Conservation (phyloP, 2,888 invertebrate species). For the Schrankia costaestrigalis region DNA sequence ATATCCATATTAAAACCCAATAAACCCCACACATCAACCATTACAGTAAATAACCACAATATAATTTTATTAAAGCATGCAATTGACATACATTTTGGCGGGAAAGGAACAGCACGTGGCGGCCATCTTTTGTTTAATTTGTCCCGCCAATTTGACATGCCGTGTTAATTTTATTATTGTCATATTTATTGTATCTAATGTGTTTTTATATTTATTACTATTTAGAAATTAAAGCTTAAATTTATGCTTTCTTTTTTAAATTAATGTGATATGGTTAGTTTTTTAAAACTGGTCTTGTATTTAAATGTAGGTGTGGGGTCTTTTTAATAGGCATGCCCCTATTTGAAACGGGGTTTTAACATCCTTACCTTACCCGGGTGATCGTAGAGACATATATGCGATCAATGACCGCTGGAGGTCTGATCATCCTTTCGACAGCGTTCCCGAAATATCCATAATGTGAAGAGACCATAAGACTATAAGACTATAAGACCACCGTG, state of each 20-base stretch:
- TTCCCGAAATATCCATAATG: too few relatives aligned
- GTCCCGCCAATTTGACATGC: slow-evolving; percentile 48
- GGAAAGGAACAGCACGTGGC: slow-evolving; percentile 58
- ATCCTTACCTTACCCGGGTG: too few relatives aligned
- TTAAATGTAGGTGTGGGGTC: too few relatives aligned
- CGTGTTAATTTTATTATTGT: slow-evolving; percentile 16
- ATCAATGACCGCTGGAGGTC: too few relatives aligned
- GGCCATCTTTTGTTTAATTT: slow-evolving; percentile 63
- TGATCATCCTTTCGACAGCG: too few relatives aligned
- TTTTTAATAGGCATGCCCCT: too few relatives aligned
- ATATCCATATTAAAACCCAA: background rate
- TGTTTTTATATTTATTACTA: slow-evolving; percentile 51
- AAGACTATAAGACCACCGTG: too few relatives aligned
- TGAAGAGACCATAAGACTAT: too few relatives aligned
- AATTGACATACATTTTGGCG: slow-evolving; percentile 62
- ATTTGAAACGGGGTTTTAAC: too few relatives aligned
- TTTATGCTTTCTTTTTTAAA: slow-evolving; percentile 47
- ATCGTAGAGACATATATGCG: too few relatives aligned
- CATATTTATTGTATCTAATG: slow-evolving; percentile 14
- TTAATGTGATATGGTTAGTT: slow-evolving; percentile 43
- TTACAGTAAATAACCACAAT: slow-evolving; percentile 9
- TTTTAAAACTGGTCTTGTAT: slow-evolving; percentile 27
- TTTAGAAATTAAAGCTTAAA: slow-evolving; percentile 30
- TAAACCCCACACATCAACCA: background rate
- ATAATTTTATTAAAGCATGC: slow-evolving; percentile 47